Evolutionary conservation across 1,140 invertebrate species (phyloP).

Genomic region (Aphaenogaster rudis): DNA sequence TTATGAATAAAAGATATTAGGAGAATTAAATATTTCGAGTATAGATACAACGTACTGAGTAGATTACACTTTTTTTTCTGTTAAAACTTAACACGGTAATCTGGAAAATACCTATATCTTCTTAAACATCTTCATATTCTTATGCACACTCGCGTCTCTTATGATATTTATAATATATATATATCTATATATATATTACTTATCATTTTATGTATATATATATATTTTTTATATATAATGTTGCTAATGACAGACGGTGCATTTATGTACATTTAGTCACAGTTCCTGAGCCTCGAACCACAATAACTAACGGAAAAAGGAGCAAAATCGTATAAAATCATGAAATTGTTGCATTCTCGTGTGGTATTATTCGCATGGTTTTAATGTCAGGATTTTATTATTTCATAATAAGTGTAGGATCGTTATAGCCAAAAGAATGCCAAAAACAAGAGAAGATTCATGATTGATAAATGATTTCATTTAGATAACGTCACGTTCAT

Average conservation of each 20-base stretch:
- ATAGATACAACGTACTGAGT: constrained; percentile 42
- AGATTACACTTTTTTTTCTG: constrained; percentile 26
- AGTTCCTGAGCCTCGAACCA: constrained; percentile 82
- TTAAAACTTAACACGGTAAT: constrained; percentile 66
- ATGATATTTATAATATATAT: constrained; percentile 69
- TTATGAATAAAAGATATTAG: constrained; percentile 67
- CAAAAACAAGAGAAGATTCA: constrained; percentile 45
- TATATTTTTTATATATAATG: constrained; percentile 82
- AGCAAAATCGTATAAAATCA: constrained; percentile 11
- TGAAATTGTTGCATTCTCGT: background rate
- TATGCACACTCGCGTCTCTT: constrained; percentile 71
- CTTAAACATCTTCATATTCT: constrained; percentile 56
- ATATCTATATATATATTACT: constrained; percentile 73
- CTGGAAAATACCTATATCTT: constrained; percentile 74
- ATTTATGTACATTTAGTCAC: constrained; percentile 85
- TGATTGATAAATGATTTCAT: constrained; percentile 16
- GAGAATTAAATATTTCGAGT: constrained; percentile 61
- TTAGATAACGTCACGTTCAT: background rate
- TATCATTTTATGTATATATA: constrained; percentile 69
- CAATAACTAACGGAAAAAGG: constrained; percentile 62
- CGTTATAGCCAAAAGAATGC: constrained; percentile 59
- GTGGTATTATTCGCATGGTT: background rate
- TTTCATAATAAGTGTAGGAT: constrained; percentile 12
- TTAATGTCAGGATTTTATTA: background rate
- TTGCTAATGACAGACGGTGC: constrained; percentile 84